These are phyloP conservation scores for Caenorhabditis sinica DNA, from an alignment of 2,888 invertebrate genomes.

Conservation along the genomic window DNA sequence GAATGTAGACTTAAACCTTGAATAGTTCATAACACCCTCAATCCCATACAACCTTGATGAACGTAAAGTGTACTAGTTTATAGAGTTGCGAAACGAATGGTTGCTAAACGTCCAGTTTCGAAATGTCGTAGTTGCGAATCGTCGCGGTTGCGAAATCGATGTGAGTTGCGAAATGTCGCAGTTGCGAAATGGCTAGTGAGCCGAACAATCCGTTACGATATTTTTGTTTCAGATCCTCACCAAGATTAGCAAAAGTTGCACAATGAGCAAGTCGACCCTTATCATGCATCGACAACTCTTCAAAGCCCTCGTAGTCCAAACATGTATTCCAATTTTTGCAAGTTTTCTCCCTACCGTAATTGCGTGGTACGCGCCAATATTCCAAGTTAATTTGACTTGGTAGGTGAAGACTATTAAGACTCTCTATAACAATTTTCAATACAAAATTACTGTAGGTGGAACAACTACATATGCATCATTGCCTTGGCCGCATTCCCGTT, in stretches of 20 bases:
- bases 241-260: neutral
- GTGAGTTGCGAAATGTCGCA: no score
- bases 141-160: no score
- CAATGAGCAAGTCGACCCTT: conserved; percentile 4
- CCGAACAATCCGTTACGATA: neutral
- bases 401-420: neutral
- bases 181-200: no score
- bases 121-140: no score
- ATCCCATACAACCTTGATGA: no score
- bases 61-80: no score
- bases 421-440: no score
- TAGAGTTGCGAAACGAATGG: no score
- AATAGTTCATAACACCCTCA: no score
- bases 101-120: no score
- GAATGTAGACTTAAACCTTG: no score
- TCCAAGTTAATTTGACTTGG: conserved; percentile 31
- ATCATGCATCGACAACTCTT: conserved; percentile 31
- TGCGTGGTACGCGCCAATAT: conserved; percentile 32
- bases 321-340: conserved; percentile 37
- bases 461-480: conserved; percentile 21
- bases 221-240: conserved; percentile 7
- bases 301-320: conserved; percentile 35
- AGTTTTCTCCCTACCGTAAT: conserved; percentile 35
- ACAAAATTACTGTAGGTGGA: conserved; percentile 6
- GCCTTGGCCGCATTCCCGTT: conserved; percentile 33